Percentiles rank a stretch among this genome's conserved stretches.
phyloP scores from a whole-genome alignment of 2,113 vertebrate genomes.

The Camelus dromedarius region DNA sequence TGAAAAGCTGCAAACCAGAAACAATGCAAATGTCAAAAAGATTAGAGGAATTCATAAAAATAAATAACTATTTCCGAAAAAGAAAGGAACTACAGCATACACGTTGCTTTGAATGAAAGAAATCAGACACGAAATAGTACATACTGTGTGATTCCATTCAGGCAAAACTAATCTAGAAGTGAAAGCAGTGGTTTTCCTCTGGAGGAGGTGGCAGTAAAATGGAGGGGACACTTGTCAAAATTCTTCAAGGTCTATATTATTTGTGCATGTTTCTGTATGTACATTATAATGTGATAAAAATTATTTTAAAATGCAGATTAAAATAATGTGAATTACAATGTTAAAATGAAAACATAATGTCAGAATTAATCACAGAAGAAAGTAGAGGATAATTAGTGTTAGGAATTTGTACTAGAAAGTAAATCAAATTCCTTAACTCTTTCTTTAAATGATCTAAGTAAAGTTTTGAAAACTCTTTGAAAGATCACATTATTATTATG shows the following conservation, averaged over 20 bases:
- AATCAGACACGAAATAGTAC: not conserved
- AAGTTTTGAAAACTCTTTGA: slow-evolving; percentile 58
- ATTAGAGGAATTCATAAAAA: not conserved
- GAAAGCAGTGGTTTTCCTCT: not conserved
- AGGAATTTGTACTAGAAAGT: slow-evolving; percentile 37
- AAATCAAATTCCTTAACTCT: slow-evolving; percentile 49
- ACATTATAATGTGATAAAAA: slow-evolving; percentile 10
- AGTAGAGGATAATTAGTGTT: not conserved
- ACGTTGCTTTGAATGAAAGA: not conserved
- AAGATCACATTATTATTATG: slow-evolving; percentile 58
- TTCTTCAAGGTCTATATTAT: not conserved
- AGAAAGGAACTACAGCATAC: not conserved
- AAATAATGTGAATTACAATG: slow-evolving; percentile 23
- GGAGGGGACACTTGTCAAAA: not conserved
- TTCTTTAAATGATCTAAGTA: slow-evolving; percentile 53
- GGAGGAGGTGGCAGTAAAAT: not conserved
- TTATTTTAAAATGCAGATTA: slow-evolving; percentile 27
- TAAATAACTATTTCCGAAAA: slow-evolving; percentile 15
- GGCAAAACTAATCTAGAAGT: not conserved
- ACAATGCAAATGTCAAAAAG: slow-evolving; percentile 10
- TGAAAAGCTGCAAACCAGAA: slow-evolving; percentile 14
- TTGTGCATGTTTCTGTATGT: not conserved
- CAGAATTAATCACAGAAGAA: slow-evolving; percentile 50
- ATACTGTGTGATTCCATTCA: not conserved
- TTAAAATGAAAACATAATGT: slow-evolving; percentile 21